Conservation (phyloP, 2,797 vertebrate species). For the Schizopygopsis pylzovi region DNA sequence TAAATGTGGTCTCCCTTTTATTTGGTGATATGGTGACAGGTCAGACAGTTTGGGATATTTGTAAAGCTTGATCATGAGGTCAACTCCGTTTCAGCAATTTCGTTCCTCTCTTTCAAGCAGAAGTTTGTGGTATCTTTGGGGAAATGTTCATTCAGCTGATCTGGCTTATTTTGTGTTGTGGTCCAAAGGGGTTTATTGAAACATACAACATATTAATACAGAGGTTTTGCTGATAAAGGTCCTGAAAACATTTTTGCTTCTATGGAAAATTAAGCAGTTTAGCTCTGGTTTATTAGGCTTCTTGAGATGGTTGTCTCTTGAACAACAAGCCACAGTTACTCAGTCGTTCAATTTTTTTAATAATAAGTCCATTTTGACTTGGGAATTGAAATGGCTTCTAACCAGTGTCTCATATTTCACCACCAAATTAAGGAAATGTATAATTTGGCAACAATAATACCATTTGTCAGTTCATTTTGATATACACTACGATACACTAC, state of each 20-base stretch:
- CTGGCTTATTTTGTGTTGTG: not conserved
- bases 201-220: not conserved
- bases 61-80: not conserved
- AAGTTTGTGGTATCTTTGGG: not conserved
- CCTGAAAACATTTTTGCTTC: not conserved
- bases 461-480: not conserved
- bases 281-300: not conserved
- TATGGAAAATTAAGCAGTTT: not conserved
- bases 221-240: not conserved
- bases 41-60: not conserved
- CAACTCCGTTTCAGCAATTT: not conserved
- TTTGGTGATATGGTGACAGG: not conserved
- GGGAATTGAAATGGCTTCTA: not conserved
- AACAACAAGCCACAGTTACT: not conserved
- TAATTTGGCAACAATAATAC: not conserved
- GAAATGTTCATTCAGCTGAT: slow-evolving; percentile 13
- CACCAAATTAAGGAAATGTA: not conserved
- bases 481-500: not conserved
- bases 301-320: not conserved
- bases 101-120: not conserved
- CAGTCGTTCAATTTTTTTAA: not conserved
- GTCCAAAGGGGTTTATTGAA: not conserved
- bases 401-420: not conserved
- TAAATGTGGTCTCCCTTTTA: not conserved
- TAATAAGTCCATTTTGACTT: not conserved